Evolutionary conservation across 2,888 invertebrate genomes (phyloP), one percentile per base, ranked within the genome.

Genomic region (Romanomermis culicivorax): DNA sequence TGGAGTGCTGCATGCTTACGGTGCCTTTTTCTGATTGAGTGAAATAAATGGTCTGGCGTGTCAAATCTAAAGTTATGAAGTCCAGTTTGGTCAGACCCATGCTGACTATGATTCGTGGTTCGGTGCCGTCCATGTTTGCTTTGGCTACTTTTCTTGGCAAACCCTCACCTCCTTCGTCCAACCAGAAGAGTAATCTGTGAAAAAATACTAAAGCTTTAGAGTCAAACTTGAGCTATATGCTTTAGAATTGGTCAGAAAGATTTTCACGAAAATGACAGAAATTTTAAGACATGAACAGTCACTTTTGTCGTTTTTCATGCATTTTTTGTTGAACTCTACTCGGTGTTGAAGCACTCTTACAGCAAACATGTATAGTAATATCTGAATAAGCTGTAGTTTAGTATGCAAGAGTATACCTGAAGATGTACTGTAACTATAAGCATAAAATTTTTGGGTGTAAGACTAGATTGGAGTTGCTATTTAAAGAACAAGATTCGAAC

Each of bases 91-190:
- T 58, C 47, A 68, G 57, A 51, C 65, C 66, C 50, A 11, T 24
- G 24, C 57, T 3, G 2, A 57, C 42, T 14, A 51, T 26, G 17
- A 55, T 25, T 17, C 42, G 27, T 0, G 88, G 76, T 63, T 81
- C 80, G 17, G 79, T 77, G 1, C 97, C 95, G 68, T 91, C 89
- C 86, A 97, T 87, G 66, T 86, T 84, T 0, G 85, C 86, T 63
- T 69, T 66, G 3, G 70, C 82, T 29, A 95, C 81, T 71, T 93
- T 93, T 0, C 81, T 77, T 0, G 85, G 84, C 0, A 88, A 83
- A 1, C 85, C 86, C 58, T 76, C 80, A 26, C 87, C 88, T 11
- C 95, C 95, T 61, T 85, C 84, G 67, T 97, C 97, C 11, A 89
- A 78, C 95, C 95, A 97, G 73, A 86, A 97, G 29, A 91, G 72